phyloP scores from a whole-genome alignment of 2,888 invertebrate species.

The Julus scanicus region DNA sequence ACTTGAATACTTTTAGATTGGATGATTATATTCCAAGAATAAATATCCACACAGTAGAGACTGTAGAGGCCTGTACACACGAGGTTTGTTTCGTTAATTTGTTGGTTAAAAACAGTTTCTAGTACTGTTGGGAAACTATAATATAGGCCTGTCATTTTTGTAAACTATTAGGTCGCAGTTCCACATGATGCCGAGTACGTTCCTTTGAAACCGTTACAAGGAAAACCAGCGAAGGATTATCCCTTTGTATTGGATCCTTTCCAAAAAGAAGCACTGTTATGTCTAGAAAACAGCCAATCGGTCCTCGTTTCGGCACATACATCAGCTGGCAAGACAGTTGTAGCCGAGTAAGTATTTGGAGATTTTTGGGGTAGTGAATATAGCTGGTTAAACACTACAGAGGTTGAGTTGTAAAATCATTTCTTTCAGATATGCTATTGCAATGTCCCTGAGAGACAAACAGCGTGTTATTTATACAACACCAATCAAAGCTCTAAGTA shows the following conservation, averaged over 20 bases:
- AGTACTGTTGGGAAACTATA: no score
- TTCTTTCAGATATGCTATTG: conserved; percentile 84
- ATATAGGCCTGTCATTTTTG: neutral
- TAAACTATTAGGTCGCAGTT: conserved; percentile 73
- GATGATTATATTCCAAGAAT: conserved; percentile 83
- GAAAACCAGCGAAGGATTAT: conserved; percentile 89
- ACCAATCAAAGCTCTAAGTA: conserved; percentile 98
- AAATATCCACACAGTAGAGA: conserved; percentile 87
- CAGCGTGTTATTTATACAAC: conserved; percentile 99
- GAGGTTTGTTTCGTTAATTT: conserved; percentile 73
- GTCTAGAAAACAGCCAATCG: conserved; percentile 97
- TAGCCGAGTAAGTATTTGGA: conserved; percentile 82
- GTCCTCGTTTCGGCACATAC: conserved; percentile 99
- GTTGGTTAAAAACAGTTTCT: no score
- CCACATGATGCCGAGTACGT: conserved; percentile 87
- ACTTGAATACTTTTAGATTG: conserved; percentile 70
- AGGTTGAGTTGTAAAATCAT: neutral
- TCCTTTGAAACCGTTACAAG: conserved; percentile 71
- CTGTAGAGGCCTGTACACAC: conserved; percentile 93
- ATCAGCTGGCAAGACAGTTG: conserved; percentile 98
- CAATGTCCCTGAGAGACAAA: conserved; percentile 89
- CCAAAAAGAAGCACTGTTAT: conserved; percentile 95
- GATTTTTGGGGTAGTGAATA: neutral
- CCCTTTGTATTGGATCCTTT: conserved; percentile 96
- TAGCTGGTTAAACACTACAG: neutral